These are phyloP conservation scores for Lepidocyrtoides sp. DNA, from an alignment of 2,888 invertebrate species.

Conservation along the genomic window DNA sequence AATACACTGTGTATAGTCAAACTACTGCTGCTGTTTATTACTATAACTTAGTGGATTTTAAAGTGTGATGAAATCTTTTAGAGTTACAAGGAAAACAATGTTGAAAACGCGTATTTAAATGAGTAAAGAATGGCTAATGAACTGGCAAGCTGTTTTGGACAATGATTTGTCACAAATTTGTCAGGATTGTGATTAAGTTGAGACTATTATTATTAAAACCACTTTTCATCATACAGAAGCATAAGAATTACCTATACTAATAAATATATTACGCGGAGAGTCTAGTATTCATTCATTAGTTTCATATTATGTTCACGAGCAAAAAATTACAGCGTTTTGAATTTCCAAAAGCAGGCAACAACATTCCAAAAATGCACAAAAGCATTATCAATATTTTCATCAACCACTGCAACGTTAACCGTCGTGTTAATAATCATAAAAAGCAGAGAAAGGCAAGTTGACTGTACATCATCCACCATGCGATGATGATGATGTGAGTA, in stretches of 20 bases:
- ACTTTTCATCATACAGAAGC: neutral
- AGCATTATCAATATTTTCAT: too few relatives aligned
- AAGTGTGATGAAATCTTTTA: constrained; percentile 71
- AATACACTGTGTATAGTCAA: too few relatives aligned
- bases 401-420: too few relatives aligned
- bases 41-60: constrained; percentile 30
- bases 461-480: neutral
- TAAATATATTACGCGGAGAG: neutral
- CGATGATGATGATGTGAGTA: too few relatives aligned
- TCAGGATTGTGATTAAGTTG: constrained; percentile 56
- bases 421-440: neutral
- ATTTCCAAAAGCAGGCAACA: constrained; percentile 22
- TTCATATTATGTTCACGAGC: neutral
- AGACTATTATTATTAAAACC: constrained; percentile 12
- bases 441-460: neutral
- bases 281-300: neutral
- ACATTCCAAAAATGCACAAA: constrained; percentile 52
- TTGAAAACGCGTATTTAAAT: constrained; percentile 38
- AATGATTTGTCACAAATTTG: constrained; percentile 78
- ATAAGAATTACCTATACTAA: too few relatives aligned
- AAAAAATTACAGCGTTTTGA: neutral
- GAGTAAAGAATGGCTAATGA: constrained; percentile 61
- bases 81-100: constrained; percentile 29
- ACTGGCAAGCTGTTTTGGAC: constrained; percentile 31
- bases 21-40: neutral